These are phyloP conservation scores for Cheilosia pagana DNA, from an alignment of 2,888 invertebrate species.

Conservation along the genomic window DNA sequence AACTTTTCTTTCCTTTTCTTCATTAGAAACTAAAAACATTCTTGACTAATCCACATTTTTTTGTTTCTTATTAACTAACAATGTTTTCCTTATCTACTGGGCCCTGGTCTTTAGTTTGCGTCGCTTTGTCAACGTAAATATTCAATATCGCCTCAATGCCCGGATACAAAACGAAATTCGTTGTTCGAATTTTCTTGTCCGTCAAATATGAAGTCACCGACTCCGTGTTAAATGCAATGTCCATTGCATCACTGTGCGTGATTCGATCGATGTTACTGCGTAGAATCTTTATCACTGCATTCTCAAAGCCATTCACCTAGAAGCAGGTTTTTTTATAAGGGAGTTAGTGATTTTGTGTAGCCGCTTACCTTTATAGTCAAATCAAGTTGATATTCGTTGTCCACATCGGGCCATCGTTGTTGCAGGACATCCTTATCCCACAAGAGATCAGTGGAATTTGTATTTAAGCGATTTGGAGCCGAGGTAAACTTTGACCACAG, in stretches of 20 bases:
- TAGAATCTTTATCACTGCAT: slow-evolving; percentile 84
- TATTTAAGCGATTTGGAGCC: slow-evolving; percentile 86
- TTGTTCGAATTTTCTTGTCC: slow-evolving; percentile 81
- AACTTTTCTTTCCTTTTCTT: neutral
- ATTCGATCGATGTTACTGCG: slow-evolving; percentile 84
- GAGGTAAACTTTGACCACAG: slow-evolving; percentile 92
- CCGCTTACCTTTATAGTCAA: slow-evolving; percentile 86
- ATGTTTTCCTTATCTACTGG: slow-evolving; percentile 34
- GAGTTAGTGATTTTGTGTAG: neutral
- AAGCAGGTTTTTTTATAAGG: slow-evolving; percentile 52
- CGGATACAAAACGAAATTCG: slow-evolving; percentile 82
- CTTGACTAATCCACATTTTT: slow-evolving; percentile 15
- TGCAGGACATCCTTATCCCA: slow-evolving; percentile 89
- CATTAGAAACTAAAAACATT: slow-evolving; percentile 2
- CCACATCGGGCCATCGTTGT: slow-evolving; percentile 91
- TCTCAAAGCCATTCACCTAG: slow-evolving; percentile 85
- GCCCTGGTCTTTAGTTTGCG: slow-evolving; percentile 75
- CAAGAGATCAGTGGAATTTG: slow-evolving; percentile 84
- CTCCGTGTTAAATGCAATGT: slow-evolving; percentile 84
- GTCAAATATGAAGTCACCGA: slow-evolving; percentile 81
- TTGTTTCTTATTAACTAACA: slow-evolving; percentile 18
- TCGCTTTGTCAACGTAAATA: slow-evolving; percentile 80
- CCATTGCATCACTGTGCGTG: slow-evolving; percentile 84
- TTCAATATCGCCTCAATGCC: slow-evolving; percentile 83
- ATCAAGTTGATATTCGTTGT: slow-evolving; percentile 87